Base-by-base conservation (phyloP, 1,140 invertebrate species). In the Conopomorpha cramerella region DNA sequence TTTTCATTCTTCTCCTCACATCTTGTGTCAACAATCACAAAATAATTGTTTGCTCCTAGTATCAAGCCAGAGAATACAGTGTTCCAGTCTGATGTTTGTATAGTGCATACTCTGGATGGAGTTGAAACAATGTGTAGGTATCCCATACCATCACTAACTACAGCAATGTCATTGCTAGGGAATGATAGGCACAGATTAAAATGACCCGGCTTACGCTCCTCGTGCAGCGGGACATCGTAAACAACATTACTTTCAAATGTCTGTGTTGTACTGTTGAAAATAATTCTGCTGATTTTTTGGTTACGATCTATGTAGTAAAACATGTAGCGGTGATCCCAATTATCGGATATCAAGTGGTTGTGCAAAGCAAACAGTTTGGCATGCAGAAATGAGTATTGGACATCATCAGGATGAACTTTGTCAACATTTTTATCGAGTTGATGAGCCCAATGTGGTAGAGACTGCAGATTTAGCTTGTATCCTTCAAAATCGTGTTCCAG, bases 401-500 rank as follows among this genome's bases (percentile, higher is more conserved):
- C 79, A 17, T 84, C 76, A 49, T 79, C 79, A 1, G 86, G 80
- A 40, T 78, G 65, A 3, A 82, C 61, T 50, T 73, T 66, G 46
- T 86, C 82, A 11, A 86, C 72, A 29, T 64, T 46, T 11, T 62
- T 16, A 3, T 37, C 13, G 3, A 80, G 49, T 4, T 72, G 45
- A 40, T 74, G 57, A 2, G 49, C 55, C 36, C 79, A 59, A 16
- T 77, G 67, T 8, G 87, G 84, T 16, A 90, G 67, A 14, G 82
- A 55, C 43, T 88, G 83, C 15, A 92, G 72, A 11, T 87, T 88
- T 19, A 92, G 68, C 57, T 91, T 92, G 50, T 92, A 93, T 16
- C 90, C 88, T 64, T 88, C 82, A 57, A 93, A 92, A 48, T 86
- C 82, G 2, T 84, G 70, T 51, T 90, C 82, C 14, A 92, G 45